Evolutionary conservation across 2,797 vertebrate species (phyloP).

Genomic region (Aldrovandia affinis): DNA sequence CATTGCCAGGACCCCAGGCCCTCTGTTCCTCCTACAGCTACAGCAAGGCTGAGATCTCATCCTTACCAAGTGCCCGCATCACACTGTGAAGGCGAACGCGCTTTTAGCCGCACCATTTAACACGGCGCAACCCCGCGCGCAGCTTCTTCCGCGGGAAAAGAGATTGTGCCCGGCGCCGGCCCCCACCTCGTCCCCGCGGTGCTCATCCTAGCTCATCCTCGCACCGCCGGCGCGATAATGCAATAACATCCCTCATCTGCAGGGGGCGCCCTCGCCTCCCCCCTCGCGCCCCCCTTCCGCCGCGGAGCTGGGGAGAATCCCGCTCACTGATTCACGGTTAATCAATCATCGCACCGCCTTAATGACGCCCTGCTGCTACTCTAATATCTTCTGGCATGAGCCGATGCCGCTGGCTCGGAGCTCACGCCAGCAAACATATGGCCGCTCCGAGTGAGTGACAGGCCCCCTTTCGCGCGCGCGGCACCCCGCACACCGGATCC

Average conservation of each 20-base stretch:
- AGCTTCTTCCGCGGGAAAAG: not conserved
- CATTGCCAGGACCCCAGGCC: not conserved
- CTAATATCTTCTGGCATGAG: constrained; percentile 56
- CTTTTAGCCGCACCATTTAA: constrained; percentile 32
- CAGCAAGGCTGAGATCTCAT: constrained; percentile 3
- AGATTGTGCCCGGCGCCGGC: not conserved
- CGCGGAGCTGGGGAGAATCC: constrained; percentile 44
- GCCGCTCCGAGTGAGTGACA: constrained; percentile 76
- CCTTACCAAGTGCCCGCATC: not conserved
- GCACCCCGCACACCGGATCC: constrained; percentile 36
- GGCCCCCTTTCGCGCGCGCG: constrained; percentile 58
- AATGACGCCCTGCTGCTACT: constrained; percentile 67
- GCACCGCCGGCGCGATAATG: constrained; percentile 67
- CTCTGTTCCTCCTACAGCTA: constrained; percentile 6
- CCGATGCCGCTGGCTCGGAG: constrained; percentile 65
- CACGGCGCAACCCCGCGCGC: constrained; percentile 1
- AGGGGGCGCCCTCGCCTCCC: constrained; percentile 68
- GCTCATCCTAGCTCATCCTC: constrained; percentile 53
- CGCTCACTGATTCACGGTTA: constrained; percentile 73
- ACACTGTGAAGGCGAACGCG: constrained; percentile 11
- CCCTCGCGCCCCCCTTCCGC: constrained; percentile 22
- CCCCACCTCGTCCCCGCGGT: not conserved
- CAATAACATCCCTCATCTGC: constrained; percentile 75
- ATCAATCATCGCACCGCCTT: constrained; percentile 80
- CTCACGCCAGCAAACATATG: constrained; percentile 81